Percentiles rank a stretch among this genome's conserved stretches.
Conservation (phyloP, 2,797 vertebrate genomes). For the Myotis vivesi region DNA sequence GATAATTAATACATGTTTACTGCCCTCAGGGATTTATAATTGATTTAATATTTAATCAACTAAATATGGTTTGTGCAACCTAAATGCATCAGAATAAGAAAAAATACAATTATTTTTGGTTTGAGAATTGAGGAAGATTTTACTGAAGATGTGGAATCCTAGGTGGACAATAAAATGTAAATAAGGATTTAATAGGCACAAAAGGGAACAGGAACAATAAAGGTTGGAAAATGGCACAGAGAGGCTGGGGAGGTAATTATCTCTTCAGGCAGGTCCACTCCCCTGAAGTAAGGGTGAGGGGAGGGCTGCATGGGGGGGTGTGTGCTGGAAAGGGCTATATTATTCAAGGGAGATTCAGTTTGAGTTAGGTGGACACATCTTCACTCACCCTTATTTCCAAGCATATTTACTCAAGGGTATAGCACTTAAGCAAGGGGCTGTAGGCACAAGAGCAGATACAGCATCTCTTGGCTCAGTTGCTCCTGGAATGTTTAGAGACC, state of each 20-base stretch:
- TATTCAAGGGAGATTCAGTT: background rate
- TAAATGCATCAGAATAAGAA: background rate
- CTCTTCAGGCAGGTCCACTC: background rate
- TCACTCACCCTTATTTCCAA: background rate
- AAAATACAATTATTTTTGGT: background rate
- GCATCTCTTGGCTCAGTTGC: background rate
- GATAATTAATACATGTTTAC: background rate
- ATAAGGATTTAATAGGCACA: background rate
- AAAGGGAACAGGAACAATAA: background rate
- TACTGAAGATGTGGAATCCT: background rate
- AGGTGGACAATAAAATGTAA: background rate
- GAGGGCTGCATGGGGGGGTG: accelerated
- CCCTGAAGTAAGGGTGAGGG: background rate
- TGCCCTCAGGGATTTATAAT: background rate
- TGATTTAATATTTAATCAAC: background rate
- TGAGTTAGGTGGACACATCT: background rate
- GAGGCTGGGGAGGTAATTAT: background rate
- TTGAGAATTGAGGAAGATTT: background rate
- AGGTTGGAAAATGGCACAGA: background rate
- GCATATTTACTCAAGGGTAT: background rate
- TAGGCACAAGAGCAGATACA: background rate
- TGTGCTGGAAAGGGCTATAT: background rate
- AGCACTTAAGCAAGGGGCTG: background rate
- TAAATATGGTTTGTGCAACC: background rate
- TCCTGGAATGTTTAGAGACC: background rate